phyloP scores from a whole-genome alignment of 1,140 invertebrate species.

The Hetaerina americana region DNA sequence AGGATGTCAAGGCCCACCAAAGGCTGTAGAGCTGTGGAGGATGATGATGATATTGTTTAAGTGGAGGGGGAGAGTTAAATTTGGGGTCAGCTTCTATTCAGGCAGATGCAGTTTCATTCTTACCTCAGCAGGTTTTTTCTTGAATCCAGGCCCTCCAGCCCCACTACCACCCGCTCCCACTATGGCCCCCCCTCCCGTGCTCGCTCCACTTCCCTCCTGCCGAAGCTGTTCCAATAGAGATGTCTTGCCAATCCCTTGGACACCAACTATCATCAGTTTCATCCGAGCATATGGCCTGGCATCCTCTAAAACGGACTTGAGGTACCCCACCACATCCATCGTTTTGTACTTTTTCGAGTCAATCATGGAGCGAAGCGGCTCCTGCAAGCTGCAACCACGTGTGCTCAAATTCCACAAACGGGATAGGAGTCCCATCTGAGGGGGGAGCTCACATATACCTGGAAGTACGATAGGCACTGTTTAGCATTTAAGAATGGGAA shows the following conservation, averaged over 20 bases:
- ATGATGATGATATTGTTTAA: too few species aligned
- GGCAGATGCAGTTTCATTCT: too few species aligned
- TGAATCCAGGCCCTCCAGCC: too few species aligned
- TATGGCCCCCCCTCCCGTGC: background rate
- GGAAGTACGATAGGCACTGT: too few species aligned
- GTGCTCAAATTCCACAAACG: slow-evolving; percentile 94
- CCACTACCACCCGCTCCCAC: background rate
- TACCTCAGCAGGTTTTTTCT: slow-evolving; percentile 60
- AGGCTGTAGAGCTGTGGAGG: too few species aligned
- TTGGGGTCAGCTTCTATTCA: too few species aligned
- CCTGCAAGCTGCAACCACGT: slow-evolving; percentile 73
- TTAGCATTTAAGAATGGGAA: too few species aligned
- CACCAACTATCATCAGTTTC: slow-evolving; percentile 96
- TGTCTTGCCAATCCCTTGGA: slow-evolving; percentile 89
- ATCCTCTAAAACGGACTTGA: slow-evolving; percentile 80
- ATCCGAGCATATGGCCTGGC: slow-evolving; percentile 88
- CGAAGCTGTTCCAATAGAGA: slow-evolving; percentile 78
- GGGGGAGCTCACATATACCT: slow-evolving; percentile 75
- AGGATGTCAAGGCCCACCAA: too few species aligned
- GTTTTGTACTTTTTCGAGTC: slow-evolving; percentile 88
- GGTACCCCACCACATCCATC: slow-evolving; percentile 90
- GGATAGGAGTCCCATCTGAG: slow-evolving; percentile 85
- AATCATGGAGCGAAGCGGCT: slow-evolving; percentile 85
- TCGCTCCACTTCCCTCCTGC: slow-evolving; percentile 62
- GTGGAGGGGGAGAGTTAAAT: too few species aligned